phyloP scores from a whole-genome alignment of 2,113 vertebrate genomes.

The Cercopithecus mona region DNA sequence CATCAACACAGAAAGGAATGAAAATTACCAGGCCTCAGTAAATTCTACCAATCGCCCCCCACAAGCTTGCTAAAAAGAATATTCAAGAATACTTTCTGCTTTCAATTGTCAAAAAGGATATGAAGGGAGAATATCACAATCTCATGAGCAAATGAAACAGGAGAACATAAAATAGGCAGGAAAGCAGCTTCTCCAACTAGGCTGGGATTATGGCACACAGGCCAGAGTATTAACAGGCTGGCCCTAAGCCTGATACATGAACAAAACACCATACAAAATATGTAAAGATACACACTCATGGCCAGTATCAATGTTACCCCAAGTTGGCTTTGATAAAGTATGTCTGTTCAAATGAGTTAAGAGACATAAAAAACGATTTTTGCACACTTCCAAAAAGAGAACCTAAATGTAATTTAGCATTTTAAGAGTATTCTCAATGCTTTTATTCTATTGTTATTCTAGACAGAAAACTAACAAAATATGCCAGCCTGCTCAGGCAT shows the following conservation, averaged over 20 bases:
- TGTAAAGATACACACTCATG: neutral
- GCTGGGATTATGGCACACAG: neutral
- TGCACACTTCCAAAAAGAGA: neutral
- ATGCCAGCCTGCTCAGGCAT: neutral
- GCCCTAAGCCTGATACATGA: neutral
- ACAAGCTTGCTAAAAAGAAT: neutral
- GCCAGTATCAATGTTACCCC: neutral
- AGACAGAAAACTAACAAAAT: neutral
- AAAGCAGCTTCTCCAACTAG: neutral
- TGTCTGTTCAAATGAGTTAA: neutral
- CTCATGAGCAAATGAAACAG: neutral
- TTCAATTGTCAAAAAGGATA: neutral
- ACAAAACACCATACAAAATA: neutral
- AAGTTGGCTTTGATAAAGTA: neutral
- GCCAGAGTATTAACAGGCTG: neutral
- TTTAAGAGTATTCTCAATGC: neutral
- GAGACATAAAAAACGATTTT: neutral
- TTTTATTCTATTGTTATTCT: neutral
- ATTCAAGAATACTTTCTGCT: neutral
- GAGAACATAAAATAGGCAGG: neutral
- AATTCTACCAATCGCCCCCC: rapidly evolving
- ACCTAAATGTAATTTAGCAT: neutral
- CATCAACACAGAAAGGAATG: neutral
- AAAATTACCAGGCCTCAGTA: neutral
- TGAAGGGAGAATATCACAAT: neutral